Evolutionary conservation across 1,140 invertebrate species (phyloP), one percentile per base, ranked within the genome.

Genomic region (Brachionus asplanchnoidis): DNA sequence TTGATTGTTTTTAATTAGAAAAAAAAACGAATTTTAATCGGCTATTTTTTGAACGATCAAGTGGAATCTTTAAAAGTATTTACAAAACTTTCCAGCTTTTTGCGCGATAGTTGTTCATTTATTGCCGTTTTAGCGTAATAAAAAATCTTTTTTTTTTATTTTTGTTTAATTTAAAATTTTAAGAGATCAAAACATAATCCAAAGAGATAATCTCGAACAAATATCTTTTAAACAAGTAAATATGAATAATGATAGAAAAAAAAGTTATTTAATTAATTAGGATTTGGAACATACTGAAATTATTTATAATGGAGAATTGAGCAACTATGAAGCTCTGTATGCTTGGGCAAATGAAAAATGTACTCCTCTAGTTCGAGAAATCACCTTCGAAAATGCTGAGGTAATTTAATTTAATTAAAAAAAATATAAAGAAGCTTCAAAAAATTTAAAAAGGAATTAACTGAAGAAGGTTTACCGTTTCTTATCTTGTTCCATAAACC

Each of bases 381-480:
- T 99, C 66, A 98, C 97, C 3, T 99, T 99, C 90, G 96, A 98
- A 91, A 99, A 99, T 92, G 97, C 97, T 23, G 97, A 99, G 87
- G 91, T 92, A 85, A 83, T 87, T 85, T 2, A 60, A 6, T 60
- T 73, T 11, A 14, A 36, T 56, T n/a, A 60, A 17, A 20, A 0
- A 84, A n/a, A 23, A 40, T 20, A 68, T 8, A 9, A 23, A 28
- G 7, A 20, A 46, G 32, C 46, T 23, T 68, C 3, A 40, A 36
- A 0, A n/a, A n/a, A 17, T n/a, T 73, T 73, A 14, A 77, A 26
- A 86, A 91, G 91, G 97, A 99, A 90, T 89, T 99, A 11, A 99
- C 97, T 0, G 98, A 99, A 91, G 97, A 99, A 92, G 97, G 97
- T 14, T 89, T 99, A 86, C 97, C 98, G n/a, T 99, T 99, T 90